These are phyloP conservation scores for Raja brachyura DNA, from an alignment of 2,113 vertebrate species.

Conservation along the genomic window DNA sequence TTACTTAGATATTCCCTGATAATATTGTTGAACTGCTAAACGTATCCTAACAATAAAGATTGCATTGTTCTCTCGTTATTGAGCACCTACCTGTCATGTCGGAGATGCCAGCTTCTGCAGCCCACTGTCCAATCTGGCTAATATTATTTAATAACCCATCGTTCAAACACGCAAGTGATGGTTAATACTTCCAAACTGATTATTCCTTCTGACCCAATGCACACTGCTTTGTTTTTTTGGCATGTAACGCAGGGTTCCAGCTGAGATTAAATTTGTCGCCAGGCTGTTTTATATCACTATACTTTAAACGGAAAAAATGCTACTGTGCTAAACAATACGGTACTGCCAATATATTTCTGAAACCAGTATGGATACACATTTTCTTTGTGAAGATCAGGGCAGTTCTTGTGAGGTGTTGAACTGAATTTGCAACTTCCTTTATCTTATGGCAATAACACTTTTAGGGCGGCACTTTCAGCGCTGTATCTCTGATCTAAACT, in stretches of 20 bases:
- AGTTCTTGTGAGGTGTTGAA: neutral
- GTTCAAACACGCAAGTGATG: neutral
- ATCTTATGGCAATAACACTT: neutral
- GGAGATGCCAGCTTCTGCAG: neutral
- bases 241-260: neutral
- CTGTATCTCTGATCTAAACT: too few relatives aligned
- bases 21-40: neutral
- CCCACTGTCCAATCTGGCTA: neutral
- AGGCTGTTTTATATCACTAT: conserved; percentile 12
- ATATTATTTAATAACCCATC: neutral
- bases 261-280: conserved; percentile 1
- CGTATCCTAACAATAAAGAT: neutral
- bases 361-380: neutral
- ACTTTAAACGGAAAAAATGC: neutral
- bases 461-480: neutral
- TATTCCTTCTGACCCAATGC: neutral
- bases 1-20: neutral
- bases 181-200: neutral
- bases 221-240: neutral
- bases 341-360: neutral
- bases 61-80: neutral
- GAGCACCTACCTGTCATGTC: neutral
- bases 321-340: neutral
- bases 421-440: neutral
- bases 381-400: neutral